These are phyloP conservation scores for Connochaetes taurinus DNA, from an alignment of 2,113 vertebrate genomes.

Conservation along the genomic window DNA sequence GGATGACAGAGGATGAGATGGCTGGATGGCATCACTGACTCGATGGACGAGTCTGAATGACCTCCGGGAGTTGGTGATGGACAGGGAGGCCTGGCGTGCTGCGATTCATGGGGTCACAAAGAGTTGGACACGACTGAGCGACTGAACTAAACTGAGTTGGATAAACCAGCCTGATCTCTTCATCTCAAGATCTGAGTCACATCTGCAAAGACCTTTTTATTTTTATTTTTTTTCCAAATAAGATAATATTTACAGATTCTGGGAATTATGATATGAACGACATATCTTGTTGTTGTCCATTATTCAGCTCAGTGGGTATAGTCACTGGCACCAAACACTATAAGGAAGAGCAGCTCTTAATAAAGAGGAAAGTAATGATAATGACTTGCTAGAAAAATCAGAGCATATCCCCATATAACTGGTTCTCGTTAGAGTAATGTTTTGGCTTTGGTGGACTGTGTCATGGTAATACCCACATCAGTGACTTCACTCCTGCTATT, in stretches of 20 bases:
- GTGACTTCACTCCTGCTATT: not conserved
- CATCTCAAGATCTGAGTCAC: not conserved
- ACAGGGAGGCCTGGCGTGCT: no score
- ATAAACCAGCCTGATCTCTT: not conserved
- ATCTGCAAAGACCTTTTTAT: not conserved
- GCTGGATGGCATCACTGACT: no score
- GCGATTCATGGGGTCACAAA: no score
- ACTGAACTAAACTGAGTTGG: no score
- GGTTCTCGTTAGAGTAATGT: not conserved
- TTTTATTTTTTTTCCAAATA: not conserved
- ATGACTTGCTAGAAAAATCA: not conserved
- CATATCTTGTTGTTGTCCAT: not conserved
- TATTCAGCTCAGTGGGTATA: rapidly evolving
- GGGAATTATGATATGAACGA: rapidly evolving
- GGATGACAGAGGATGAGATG: no score
- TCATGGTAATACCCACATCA: not conserved
- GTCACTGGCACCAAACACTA: not conserved
- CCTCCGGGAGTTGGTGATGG: no score
- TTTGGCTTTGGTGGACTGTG: not conserved
- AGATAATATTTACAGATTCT: not conserved
- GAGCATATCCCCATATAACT: not conserved
- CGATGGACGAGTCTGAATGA: no score
- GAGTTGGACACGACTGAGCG: no score
- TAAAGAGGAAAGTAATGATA: not conserved
- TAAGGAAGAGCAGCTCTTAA: not conserved